A percentile compares a stretch with the other conserved stretches of the same genome.
These are phyloP conservation scores for Epirrhoe alternata DNA, from an alignment of 2,888 invertebrate species.

Conservation along the genomic window DNA sequence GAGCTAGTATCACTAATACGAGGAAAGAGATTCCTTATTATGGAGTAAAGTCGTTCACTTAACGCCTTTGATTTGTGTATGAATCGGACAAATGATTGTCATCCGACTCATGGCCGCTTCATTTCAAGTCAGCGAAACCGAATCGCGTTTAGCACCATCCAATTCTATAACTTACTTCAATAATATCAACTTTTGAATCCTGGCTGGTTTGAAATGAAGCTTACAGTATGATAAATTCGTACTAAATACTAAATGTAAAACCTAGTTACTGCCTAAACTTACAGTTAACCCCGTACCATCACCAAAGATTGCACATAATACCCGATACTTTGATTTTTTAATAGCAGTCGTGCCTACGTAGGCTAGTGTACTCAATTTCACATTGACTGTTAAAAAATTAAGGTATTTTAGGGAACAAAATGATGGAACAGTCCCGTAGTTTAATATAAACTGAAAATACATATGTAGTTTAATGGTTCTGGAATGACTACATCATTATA, in stretches of 20 bases:
- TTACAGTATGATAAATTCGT: conserved; percentile 61
- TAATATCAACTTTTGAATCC: conserved; percentile 52
- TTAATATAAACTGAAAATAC: conserved; percentile 56
- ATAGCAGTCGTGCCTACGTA: conserved; percentile 80
- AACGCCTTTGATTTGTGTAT: conserved; percentile 61
- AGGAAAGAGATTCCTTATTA: conserved; percentile 80
- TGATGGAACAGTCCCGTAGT: conserved; percentile 60
- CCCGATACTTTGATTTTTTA: conserved; percentile 89
- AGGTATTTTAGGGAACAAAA: conserved; percentile 75
- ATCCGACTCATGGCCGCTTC: conserved; percentile 78
- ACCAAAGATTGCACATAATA: conserved; percentile 94
- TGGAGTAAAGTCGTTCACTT: conserved; percentile 63
- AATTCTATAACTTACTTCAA: conserved; percentile 43
- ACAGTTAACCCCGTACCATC: conserved; percentile 85
- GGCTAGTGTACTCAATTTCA: conserved; percentile 64
- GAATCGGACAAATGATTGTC: conserved; percentile 79
- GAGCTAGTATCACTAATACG: conserved; percentile 84
- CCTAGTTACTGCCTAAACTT: conserved; percentile 68
- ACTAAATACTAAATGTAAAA: conserved; percentile 59
- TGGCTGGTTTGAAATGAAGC: conserved; percentile 82
- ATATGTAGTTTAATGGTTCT: conserved; percentile 46
- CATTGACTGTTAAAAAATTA: conserved; percentile 81
- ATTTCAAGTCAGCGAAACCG: conserved; percentile 77
- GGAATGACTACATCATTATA: conserved; percentile 62
- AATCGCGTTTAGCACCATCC: conserved; percentile 70